A percentile compares a stretch with the other conserved stretches of the same genome.
phyloP scores from a whole-genome alignment of 2,888 invertebrate genomes.

The Apotomis betuletana region DNA sequence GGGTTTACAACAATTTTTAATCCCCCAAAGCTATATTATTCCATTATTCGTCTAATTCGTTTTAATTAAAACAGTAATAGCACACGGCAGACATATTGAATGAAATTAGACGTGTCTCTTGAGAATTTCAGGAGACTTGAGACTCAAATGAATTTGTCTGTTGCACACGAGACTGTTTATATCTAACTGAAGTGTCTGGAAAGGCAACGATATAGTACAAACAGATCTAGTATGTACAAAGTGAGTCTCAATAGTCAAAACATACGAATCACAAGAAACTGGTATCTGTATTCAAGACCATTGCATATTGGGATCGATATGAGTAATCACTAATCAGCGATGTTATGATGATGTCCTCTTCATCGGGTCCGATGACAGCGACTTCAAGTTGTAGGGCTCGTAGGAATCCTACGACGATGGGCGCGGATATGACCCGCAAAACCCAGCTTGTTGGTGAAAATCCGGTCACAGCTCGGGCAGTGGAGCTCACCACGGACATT shows the following conservation, averaged over 20 bases:
- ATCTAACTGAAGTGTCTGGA: conserved; percentile 3
- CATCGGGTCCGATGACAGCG: too few relatives aligned
- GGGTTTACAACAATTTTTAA: neutral
- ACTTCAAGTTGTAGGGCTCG: too few relatives aligned
- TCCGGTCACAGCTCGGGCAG: too few relatives aligned
- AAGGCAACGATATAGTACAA: neutral
- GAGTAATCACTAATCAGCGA: too few relatives aligned
- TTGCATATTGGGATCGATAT: too few relatives aligned
- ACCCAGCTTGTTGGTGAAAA: too few relatives aligned
- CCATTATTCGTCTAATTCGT: conserved; percentile 24
- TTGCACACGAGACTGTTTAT: conserved; percentile 9
- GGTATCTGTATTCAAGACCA: too few relatives aligned
- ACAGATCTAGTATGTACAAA: neutral
- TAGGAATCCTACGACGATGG: too few relatives aligned
- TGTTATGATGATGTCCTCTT: too few relatives aligned
- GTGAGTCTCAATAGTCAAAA: conserved; percentile 14
- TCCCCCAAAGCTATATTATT: conserved; percentile 14
- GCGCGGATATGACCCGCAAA: too few relatives aligned
- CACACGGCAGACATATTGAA: conserved; percentile 29
- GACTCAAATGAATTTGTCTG: conserved; percentile 19
- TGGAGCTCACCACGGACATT: too few relatives aligned
- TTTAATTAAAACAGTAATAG: conserved; percentile 31
- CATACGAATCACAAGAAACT: neutral
- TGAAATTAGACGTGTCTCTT: conserved; percentile 36
- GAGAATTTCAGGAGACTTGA: conserved; percentile 29